phyloP scores from a whole-genome alignment of 2,888 invertebrate genomes.

The Cristatella mucedo region DNA sequence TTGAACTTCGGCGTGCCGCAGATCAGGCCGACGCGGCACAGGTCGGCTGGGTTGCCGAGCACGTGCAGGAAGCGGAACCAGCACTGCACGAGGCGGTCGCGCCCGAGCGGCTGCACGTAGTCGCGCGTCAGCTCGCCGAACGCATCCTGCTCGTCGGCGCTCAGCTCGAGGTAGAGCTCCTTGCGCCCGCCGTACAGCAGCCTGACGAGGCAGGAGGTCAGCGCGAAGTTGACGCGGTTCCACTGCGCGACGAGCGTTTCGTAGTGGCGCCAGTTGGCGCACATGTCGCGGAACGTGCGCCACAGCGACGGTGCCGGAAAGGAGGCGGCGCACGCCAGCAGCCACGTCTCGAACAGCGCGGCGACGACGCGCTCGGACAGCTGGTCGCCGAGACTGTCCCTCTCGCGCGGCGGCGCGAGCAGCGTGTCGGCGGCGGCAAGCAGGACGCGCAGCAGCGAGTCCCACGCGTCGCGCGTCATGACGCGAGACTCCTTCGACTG shows the following conservation, averaged over 20 bases:
- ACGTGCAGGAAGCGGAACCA: slow-evolving; percentile 90
- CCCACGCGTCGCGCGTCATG: slow-evolving; percentile 76
- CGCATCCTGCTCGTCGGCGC: slow-evolving; percentile 7
- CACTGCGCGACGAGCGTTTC: slow-evolving; percentile 81
- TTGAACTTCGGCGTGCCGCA: slow-evolving; percentile 57
- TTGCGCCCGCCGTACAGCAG: slow-evolving; percentile 87
- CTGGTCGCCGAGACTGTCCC: slow-evolving; percentile 87
- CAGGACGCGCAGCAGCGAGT: slow-evolving; percentile 66
- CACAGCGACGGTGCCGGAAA: slow-evolving; percentile 88
- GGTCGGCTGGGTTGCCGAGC: slow-evolving; percentile 80
- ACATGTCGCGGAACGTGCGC: slow-evolving; percentile 83
- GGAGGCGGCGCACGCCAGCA: slow-evolving; percentile 57
- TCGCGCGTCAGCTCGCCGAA: slow-evolving; percentile 12
- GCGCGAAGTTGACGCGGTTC: slow-evolving; percentile 75
- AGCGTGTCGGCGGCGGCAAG: slow-evolving; percentile 77
- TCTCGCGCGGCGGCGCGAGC: slow-evolving; percentile 74
- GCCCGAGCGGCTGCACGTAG: slow-evolving; percentile 40
- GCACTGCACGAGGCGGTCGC: slow-evolving; percentile 70
- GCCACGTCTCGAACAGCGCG: slow-evolving; percentile 77
- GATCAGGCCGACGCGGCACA: slow-evolving; percentile 43
- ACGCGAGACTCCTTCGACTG: slow-evolving; percentile 57
- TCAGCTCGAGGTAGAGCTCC: too few species aligned
- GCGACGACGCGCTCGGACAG: slow-evolving; percentile 80
- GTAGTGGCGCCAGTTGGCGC: slow-evolving; percentile 82
- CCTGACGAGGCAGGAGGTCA: slow-evolving; percentile 63